Conservation (phyloP, 2,113 vertebrate species). For the Sitta europaea region DNA sequence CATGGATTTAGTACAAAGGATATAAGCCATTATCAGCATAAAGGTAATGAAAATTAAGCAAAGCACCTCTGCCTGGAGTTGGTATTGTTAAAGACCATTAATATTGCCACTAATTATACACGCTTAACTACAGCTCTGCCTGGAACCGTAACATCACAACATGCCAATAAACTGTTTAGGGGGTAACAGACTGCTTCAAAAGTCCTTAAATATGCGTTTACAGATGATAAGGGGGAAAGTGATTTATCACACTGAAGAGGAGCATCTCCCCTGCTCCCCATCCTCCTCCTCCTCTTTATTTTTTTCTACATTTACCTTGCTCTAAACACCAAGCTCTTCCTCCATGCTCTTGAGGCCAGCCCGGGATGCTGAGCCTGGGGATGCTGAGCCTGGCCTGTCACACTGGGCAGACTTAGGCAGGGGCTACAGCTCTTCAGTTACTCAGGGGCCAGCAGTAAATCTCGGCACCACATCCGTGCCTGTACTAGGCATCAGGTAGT, state of each 20-base stretch:
- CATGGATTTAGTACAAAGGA: not conserved
- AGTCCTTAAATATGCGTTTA: not conserved
- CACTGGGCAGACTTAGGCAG: rapidly evolving
- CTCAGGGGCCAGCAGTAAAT: not conserved
- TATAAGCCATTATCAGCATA: not conserved
- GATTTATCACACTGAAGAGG: not conserved
- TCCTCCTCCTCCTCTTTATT: too few species aligned
- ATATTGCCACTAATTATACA: slow-evolving; percentile 6
- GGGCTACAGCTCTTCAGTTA: not conserved
- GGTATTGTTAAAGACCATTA: not conserved
- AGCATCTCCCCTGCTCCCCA: not conserved
- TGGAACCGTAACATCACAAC: not conserved
- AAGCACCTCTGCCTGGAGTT: slow-evolving; percentile 8
- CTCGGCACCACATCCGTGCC: not conserved
- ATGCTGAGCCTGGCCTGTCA: not conserved
- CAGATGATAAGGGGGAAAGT: not conserved
- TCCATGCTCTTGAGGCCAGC: not conserved
- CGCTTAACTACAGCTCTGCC: not conserved
- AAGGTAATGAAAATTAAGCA: not conserved
- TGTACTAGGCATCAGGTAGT: not conserved
- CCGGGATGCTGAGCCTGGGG: not conserved
- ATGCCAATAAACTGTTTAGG: not conserved
- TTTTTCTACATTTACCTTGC: not conserved
- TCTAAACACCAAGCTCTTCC: not conserved
- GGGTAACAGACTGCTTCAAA: not conserved